A percentile compares a stretch with the other conserved stretches of the same genome.
These are phyloP conservation scores for Erebia epiphron DNA, from an alignment of 2,888 invertebrate species.

Conservation along the genomic window DNA sequence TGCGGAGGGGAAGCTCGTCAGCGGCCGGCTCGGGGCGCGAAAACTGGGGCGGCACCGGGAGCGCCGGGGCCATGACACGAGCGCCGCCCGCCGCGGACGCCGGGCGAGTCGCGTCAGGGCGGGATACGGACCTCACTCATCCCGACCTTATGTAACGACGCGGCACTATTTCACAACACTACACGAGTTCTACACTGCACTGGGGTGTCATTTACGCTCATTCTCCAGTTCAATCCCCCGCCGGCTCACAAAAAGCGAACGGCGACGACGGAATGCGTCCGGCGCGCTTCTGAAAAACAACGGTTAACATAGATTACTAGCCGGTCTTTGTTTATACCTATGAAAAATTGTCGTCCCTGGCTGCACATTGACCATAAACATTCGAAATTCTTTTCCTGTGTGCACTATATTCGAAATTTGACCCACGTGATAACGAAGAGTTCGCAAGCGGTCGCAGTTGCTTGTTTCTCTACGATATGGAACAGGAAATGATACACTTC, in stretches of 20 bases:
- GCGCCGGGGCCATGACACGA: constrained; percentile 97
- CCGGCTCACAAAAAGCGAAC: constrained; percentile 62
- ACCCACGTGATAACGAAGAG: constrained; percentile 82
- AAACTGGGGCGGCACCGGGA: constrained; percentile 87
- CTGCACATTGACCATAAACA: constrained; percentile 42
- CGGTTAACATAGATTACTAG: constrained; percentile 65
- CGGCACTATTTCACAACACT: constrained; percentile 59
- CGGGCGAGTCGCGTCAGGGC: constrained; percentile 70
- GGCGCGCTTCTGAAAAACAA: constrained; percentile 77
- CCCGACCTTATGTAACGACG: constrained; percentile 71
- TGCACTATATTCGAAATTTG: constrained; percentile 69
- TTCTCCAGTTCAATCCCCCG: constrained; percentile 62
- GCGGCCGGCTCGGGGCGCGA: constrained; percentile 59
- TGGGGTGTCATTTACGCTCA: constrained; percentile 52
- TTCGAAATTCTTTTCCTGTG: constrained; percentile 47
- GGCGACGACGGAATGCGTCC: constrained; percentile 55
- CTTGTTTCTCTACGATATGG: constrained; percentile 73
- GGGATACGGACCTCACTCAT: constrained; percentile 65
- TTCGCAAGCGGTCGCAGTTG: constrained; percentile 74
- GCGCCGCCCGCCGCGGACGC: constrained; percentile 80
- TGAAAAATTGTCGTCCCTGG: constrained; percentile 43
- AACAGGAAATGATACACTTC: constrained; percentile 79
- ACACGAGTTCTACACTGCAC: constrained; percentile 62
- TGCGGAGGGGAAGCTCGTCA: constrained; percentile 56
- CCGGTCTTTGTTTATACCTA: constrained; percentile 61